phyloP scores from a whole-genome alignment of 2,113 vertebrate species.

The Fulica atra region DNA sequence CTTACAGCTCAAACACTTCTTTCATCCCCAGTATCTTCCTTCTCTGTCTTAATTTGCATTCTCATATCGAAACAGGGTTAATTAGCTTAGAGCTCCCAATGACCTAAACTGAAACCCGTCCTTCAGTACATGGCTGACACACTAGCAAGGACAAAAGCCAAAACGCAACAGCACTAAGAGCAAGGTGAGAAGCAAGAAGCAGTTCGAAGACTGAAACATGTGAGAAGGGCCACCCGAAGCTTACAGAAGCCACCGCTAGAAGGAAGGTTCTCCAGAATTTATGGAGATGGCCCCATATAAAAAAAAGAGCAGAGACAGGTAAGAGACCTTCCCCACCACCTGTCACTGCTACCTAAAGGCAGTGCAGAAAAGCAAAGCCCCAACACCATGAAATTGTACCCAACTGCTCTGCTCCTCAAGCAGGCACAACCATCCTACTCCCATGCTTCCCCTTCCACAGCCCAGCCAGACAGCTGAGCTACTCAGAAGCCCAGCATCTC shows the following conservation, averaged over 20 bases:
- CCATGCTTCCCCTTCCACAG: background rate
- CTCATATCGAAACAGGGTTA: background rate
- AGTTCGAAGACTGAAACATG: background rate
- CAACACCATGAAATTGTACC: background rate
- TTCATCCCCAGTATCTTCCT: background rate
- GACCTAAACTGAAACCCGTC: background rate
- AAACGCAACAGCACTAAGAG: background rate
- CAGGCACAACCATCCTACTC: accelerated
- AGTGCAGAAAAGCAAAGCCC: background rate
- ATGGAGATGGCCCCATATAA: background rate
- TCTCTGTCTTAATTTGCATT: background rate
- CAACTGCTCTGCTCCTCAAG: background rate
- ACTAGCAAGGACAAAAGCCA: background rate
- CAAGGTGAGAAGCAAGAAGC: background rate
- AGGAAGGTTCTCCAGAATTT: background rate
- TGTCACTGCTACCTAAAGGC: background rate
- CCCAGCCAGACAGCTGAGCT: background rate
- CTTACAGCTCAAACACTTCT: background rate
- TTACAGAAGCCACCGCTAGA: background rate
- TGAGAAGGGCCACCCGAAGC: background rate
- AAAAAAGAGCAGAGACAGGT: background rate
- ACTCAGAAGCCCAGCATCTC: background rate
- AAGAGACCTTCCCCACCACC: background rate
- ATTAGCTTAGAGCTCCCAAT: background rate
- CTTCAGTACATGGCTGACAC: background rate